These are phyloP conservation scores for Aporophyla nigra DNA, from an alignment of 2,888 invertebrate genomes.

Conservation along the genomic window DNA sequence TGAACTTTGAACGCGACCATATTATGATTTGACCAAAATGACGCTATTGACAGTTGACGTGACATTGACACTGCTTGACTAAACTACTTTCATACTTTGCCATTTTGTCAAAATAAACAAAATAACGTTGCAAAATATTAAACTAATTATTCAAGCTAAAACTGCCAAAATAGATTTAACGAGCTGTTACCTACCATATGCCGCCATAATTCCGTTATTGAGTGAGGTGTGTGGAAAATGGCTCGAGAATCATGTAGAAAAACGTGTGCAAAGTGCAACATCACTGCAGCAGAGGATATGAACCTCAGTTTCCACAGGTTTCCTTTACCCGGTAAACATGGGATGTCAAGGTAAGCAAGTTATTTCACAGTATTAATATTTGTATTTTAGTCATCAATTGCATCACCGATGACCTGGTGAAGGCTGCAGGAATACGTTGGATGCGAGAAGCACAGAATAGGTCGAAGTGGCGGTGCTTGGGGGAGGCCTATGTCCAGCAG, in stretches of 20 bases:
- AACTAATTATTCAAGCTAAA: not conserved
- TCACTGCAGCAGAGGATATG: slow-evolving; percentile 13
- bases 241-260: slow-evolving; percentile 3
- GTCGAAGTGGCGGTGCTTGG: no score
- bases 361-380: not conserved
- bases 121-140: no score
- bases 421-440: no score
- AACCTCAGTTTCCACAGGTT: slow-evolving; percentile 26
- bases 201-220: not conserved
- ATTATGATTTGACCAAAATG: no score
- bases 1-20: no score
- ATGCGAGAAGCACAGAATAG: no score
- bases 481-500: no score
- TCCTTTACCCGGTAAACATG: slow-evolving; percentile 31
- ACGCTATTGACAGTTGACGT: not conserved
- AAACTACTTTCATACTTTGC: no score
- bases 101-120: no score
- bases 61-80: not conserved
- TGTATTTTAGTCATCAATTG: no score
- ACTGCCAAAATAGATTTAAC: not conserved
- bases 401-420: no score
- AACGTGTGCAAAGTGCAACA: slow-evolving; percentile 24
- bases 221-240: not conserved
- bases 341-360: slow-evolving; percentile 7
- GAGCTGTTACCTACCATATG: not conserved